Evolutionary conservation across 2,888 invertebrate genomes (phyloP).

Genomic region (Chrysolina haemoptera): DNA sequence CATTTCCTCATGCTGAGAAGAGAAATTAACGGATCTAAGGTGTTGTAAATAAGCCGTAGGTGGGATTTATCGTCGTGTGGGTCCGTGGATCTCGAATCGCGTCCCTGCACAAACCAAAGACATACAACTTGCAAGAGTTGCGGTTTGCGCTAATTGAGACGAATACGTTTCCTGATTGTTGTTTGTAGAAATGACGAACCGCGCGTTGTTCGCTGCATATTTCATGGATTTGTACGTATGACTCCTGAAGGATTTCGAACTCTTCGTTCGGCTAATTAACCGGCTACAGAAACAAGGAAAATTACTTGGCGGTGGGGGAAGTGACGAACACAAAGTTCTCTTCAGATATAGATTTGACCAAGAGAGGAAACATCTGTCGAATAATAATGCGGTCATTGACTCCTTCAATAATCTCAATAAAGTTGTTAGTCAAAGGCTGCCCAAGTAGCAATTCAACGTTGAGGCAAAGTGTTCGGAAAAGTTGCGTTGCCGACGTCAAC

Average conservation of each 20-base stretch:
- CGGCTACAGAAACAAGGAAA: not conserved
- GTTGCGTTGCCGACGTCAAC: no score
- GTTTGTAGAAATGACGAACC: slow-evolving; percentile 63
- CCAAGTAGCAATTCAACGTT: no score
- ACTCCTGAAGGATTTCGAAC: slow-evolving; percentile 50
- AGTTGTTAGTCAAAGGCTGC: no score
- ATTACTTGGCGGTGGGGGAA: not conserved
- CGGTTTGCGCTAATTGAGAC: slow-evolving; percentile 65
- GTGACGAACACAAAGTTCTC: not conserved
- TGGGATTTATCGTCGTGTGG: slow-evolving; percentile 50
- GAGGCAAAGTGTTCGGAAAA: no score
- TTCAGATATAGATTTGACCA: no score
- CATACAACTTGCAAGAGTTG: slow-evolving; percentile 65
- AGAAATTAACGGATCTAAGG: slow-evolving; percentile 38
- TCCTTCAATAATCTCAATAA: no score
- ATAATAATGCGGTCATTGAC: no score
- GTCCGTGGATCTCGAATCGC: slow-evolving; percentile 61
- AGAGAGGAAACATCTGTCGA: no score
- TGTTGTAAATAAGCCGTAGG: slow-evolving; percentile 49
- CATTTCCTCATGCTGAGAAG: slow-evolving; percentile 20
- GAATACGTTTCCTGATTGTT: slow-evolving; percentile 66
- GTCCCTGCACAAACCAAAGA: slow-evolving; percentile 62
- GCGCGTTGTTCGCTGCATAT: slow-evolving; percentile 62
- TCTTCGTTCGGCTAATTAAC: slow-evolving; percentile 51
- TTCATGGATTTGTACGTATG: slow-evolving; percentile 63